A percentile compares a stretch with the other conserved stretches of the same genome.
Evolutionary conservation across 2,888 invertebrate genomes (phyloP).

Genomic region (Synanthedon myopaeformis): DNA sequence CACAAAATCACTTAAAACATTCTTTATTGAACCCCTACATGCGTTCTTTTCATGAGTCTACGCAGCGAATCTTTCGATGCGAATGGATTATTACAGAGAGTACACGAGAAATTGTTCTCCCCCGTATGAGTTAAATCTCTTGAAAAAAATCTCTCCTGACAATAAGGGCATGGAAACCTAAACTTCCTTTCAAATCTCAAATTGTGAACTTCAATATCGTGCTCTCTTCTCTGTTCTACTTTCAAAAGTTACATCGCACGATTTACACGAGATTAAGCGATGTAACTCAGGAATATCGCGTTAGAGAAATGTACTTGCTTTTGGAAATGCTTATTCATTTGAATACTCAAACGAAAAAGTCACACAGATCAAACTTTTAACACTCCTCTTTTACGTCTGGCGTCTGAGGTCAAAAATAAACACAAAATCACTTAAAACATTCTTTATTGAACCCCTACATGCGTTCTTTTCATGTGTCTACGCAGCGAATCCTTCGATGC

Average conservation of each 20-base stretch:
- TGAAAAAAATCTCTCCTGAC: constrained; percentile 37
- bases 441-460: constrained; percentile 11
- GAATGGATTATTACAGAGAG: constrained; percentile 34
- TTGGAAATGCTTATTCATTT: constrained; percentile 52
- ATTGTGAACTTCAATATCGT: constrained; percentile 21
- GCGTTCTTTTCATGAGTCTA: constrained; percentile 42
- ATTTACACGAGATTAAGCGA: constrained; percentile 24
- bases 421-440: background rate
- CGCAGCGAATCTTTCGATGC: constrained; percentile 48
- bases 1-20: background rate
- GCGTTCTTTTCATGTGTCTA: constrained; percentile 42
- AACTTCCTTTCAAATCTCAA: constrained; percentile 25
- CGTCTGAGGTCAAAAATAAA: background rate
- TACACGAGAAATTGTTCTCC: constrained; percentile 39
- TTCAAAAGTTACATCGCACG: constrained; percentile 29
- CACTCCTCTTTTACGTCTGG: no score
- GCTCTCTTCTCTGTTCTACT: constrained; percentile 21
- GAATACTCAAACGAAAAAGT: constrained; percentile 42
- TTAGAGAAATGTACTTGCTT: constrained; percentile 55
- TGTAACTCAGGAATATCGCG: constrained; percentile 46
- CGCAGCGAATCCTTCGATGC: constrained; percentile 48
- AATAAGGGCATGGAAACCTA: constrained; percentile 40
- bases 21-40: constrained; percentile 11
- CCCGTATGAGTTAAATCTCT: constrained; percentile 44
- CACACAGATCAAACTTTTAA: no score